Conservation (phyloP, 2,888 invertebrate species). For the Alsophila aescularia region DNA sequence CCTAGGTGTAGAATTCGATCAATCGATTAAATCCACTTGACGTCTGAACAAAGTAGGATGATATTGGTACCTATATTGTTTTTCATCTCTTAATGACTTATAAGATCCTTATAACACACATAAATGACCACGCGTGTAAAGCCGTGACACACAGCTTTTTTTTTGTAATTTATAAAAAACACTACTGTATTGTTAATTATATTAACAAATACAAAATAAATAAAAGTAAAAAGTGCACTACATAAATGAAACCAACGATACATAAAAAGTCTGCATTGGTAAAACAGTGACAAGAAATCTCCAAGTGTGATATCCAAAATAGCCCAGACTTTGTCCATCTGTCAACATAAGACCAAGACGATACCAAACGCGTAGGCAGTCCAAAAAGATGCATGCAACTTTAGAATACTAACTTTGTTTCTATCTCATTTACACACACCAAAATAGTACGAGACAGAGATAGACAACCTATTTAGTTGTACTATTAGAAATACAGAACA, state of each 20-base stretch:
- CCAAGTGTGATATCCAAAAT: slow-evolving; percentile 24
- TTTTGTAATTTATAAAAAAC: too few species aligned
- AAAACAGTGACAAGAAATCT: slow-evolving; percentile 15
- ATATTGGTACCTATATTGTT: too few species aligned
- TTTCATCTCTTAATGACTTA: too few species aligned
- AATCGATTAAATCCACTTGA: too few species aligned
- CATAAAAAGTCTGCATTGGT: too few species aligned
- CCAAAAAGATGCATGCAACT: slow-evolving; percentile 26
- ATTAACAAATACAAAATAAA: too few species aligned
- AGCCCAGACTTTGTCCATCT: slow-evolving; percentile 26
- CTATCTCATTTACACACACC: slow-evolving; percentile 19
- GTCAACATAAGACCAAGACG: slow-evolving; percentile 30
- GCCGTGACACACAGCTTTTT: too few species aligned
- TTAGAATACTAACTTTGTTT: slow-evolving; percentile 22
- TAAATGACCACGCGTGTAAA: too few species aligned
- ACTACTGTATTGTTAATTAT: too few species aligned
- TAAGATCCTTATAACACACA: too few species aligned
- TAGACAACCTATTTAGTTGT: slow-evolving; percentile 43
- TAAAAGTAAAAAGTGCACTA: background rate
- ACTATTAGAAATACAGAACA: slow-evolving; percentile 45
- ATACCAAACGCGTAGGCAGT: slow-evolving; percentile 33
- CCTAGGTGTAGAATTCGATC: too few species aligned
- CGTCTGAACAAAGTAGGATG: too few species aligned
- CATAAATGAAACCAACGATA: background rate
- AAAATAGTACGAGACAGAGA: slow-evolving; percentile 19